Base-by-base conservation (phyloP, 2,113 vertebrate species). In the Actenoides hombroni region DNA sequence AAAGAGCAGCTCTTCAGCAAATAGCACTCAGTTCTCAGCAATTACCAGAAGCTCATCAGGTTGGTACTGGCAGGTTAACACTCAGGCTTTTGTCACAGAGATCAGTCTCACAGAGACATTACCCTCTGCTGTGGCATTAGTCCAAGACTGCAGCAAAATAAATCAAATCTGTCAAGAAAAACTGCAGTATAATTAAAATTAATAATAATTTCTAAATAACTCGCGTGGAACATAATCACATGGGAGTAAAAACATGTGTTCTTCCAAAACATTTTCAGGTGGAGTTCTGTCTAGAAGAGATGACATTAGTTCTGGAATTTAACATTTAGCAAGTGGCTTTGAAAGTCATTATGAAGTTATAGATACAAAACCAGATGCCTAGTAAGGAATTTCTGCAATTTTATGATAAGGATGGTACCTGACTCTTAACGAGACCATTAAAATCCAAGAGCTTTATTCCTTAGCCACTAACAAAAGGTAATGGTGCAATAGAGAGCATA, bases 371-470 rank as follows among this genome's bases (percentile, higher is more conserved):
- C 11, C 29, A 78, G 42, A 44, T 54, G 63, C 46, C 42, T 59
- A 48, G 51, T 57, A 77, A 88, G 46, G 51, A 83, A 28, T 67
- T 94, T 90, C 8, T 28, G 35, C 14, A 56, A 9, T 88, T 86
- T 90, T 53, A 35, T 89, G 8, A 2, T 83, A 31, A 42, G 16
- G 10, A 76, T 74, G 5, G 51, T 56, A 51, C 9, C 4, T 57
- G 63, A 48, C 9, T 85, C 51, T 92, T 92, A 35, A 93, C 64
- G 73, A 91, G 53, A 65, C 61, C 12, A 19, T 64, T 78, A 86
- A 88, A 91, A 83, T 79, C 73, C 42, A 84, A 48, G 64, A 69
- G 48, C 60, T 86, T 84, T 96, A 60, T 92, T 94, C 51, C 65
- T 83, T 86, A 81, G 25, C 51, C 28, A 9, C 53, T 92, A 75